Evolutionary conservation across 2,888 invertebrate genomes (phyloP), one percentile per base, ranked within the genome.

Genomic region (Phragmatobia fuliginosa): DNA sequence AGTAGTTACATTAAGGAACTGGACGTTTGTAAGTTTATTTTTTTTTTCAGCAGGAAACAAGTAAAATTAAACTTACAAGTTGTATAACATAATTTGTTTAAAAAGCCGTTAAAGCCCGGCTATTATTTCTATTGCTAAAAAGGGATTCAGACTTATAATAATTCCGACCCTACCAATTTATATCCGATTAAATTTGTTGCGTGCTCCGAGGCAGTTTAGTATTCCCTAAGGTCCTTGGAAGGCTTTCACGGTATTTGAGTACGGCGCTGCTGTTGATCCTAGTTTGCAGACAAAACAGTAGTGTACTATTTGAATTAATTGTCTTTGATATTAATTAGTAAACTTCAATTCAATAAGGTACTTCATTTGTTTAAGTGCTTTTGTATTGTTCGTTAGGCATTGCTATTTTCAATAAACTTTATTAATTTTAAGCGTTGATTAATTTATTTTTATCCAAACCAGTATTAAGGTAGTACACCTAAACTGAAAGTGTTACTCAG

Each of bases 141-240:
- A 56, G 56, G 56, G 28, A 56, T 16, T 16, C 56, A 56, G 56
- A 56, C 25, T 56, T 28, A 56, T 56, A 56, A 56, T 56, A 56
- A 28, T 56, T 56, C 56, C 56, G 56, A 56, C 56, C 56, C 28
- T 56, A 56, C 28, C 56, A 56, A 56, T 56, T 56, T 56, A 28
- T 56, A 56, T 56, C 56, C 56, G 28, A 56, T 56, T 56, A 56
- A 56, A 56, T 56, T 56, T 56, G 56, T 56, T 56, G 56, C 56
- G 56, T 56, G 56, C 28, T 56, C 16, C 28, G 28, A 56, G 56
- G 25, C 28, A 56, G 56, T 56, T 56, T 56, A 56, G 56, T 28
- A 56, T 56, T 56, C 56, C 56, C 56, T 56, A 18, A 56, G 56
- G 56, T 56, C 56, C 28, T 56, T 56, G 28, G 56, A 16, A 56